A percentile compares a stretch with the other conserved stretches of the same genome.
Conservation (phyloP, 2,797 vertebrate genomes). For the Sebastes matsubarae region DNA sequence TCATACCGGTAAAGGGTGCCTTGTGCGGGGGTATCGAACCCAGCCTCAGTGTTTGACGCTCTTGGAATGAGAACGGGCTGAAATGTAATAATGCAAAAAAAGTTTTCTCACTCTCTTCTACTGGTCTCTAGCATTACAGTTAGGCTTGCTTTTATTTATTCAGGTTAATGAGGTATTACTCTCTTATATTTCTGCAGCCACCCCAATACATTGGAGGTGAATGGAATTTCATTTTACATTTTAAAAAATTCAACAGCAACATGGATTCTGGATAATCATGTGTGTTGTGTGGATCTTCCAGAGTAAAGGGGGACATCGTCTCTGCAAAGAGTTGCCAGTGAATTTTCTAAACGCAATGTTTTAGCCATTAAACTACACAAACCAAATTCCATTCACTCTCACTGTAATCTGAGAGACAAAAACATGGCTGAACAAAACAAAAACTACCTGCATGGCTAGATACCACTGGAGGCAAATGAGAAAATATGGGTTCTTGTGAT, state of each 20-base stretch:
- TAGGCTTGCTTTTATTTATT: not conserved
- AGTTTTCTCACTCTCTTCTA: not conserved
- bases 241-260: not conserved
- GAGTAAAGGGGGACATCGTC: not conserved
- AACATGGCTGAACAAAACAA: no score
- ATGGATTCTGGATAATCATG: not conserved
- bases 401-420: not conserved
- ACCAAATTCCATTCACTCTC: not conserved
- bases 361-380: not conserved
- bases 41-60: no score
- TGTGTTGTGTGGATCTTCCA: not conserved
- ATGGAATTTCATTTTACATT: not conserved
- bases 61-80: no score
- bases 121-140: not conserved
- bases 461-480: no score
- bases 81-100: no score
- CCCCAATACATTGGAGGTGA: not conserved
- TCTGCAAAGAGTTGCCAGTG: not conserved
- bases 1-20: no score
- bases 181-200: not conserved
- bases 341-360: not conserved
- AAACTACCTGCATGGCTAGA: no score
- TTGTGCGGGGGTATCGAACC: no score
- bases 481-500: no score
- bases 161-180: not conserved